Percentiles rank a stretch among this genome's conserved stretches.
phyloP scores from a whole-genome alignment of 2,888 invertebrate species.

The Drosophila subsilvestris region DNA sequence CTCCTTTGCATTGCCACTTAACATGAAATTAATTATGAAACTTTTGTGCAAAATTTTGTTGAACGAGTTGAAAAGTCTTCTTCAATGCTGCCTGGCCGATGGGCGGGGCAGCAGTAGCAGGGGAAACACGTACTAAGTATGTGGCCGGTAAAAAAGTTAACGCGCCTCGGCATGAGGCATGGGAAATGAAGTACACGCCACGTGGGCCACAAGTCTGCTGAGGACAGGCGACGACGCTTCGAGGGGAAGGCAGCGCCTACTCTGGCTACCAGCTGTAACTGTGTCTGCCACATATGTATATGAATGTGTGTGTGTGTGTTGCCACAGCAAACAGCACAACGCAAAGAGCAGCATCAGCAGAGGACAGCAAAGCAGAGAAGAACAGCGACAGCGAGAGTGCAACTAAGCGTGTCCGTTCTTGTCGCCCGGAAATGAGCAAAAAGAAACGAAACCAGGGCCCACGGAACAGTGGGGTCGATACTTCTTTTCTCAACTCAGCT shows the following conservation, averaged over 20 bases:
- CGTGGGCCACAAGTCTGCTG: constrained; percentile 69
- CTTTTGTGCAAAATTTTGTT: constrained; percentile 80
- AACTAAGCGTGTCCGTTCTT: constrained; percentile 38
- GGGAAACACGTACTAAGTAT: constrained; percentile 32
- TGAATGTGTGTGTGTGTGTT: constrained; percentile 34
- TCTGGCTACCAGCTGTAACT: constrained; percentile 21
- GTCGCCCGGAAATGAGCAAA: constrained; percentile 65
- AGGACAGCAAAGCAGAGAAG: neutral
- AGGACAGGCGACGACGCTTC: constrained; percentile 46
- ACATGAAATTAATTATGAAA: constrained; percentile 79
- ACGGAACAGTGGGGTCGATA: constrained; percentile 10
- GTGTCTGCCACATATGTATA: constrained; percentile 2
- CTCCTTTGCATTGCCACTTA: constrained; percentile 76
- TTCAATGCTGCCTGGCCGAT: constrained; percentile 39
- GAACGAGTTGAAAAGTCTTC: constrained; percentile 75
- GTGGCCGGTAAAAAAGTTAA: constrained; percentile 56
- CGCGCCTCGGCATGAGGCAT: constrained; percentile 60
- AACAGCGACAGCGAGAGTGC: constrained; percentile 31
- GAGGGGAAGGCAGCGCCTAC: constrained; percentile 7
- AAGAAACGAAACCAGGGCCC: constrained; percentile 13
- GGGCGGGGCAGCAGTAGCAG: too few relatives aligned
- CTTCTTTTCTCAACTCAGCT: too few relatives aligned
- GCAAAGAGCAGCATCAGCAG: constrained; percentile 17
- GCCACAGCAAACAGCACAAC: constrained; percentile 47
- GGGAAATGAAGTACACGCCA: constrained; percentile 75